Percentiles rank a stretch among this genome's conserved stretches.
Evolutionary conservation across 2,797 vertebrate species (phyloP).

Genomic region (Coluber constrictor): DNA sequence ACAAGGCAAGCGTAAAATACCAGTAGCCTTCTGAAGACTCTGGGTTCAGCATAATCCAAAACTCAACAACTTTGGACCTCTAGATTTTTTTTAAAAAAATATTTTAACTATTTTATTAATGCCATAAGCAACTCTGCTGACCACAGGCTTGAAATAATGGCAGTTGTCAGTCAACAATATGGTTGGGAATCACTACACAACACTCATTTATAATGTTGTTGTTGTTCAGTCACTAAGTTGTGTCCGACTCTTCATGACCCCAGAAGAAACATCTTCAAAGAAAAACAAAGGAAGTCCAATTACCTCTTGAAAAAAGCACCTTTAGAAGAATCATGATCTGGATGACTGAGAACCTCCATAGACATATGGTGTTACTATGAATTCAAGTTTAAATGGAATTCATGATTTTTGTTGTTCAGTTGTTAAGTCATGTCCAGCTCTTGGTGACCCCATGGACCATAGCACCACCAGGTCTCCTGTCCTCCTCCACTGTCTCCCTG

Average conservation of each 20-base stretch:
- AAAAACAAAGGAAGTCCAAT: too few species aligned
- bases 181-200: background rate
- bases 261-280: too few species aligned
- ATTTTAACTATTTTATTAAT: background rate
- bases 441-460: background rate
- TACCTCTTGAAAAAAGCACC: too few species aligned
- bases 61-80: background rate
- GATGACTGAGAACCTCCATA: too few species aligned
- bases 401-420: background rate
- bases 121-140: background rate
- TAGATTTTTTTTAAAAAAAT: background rate
- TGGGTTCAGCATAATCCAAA: background rate
- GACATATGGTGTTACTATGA: too few species aligned
- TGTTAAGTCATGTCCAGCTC: background rate
- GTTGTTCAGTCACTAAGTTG: background rate
- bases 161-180: background rate
- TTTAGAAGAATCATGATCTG: too few species aligned
- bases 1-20: background rate
- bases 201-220: background rate
- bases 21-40: background rate
- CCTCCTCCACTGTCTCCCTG: background rate
- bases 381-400: too few species aligned
- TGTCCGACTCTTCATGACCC: background rate
- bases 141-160: background rate
- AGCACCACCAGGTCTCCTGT: background rate